Base-by-base conservation (phyloP, 2,888 invertebrate genomes). In the Rhingia rostrata region DNA sequence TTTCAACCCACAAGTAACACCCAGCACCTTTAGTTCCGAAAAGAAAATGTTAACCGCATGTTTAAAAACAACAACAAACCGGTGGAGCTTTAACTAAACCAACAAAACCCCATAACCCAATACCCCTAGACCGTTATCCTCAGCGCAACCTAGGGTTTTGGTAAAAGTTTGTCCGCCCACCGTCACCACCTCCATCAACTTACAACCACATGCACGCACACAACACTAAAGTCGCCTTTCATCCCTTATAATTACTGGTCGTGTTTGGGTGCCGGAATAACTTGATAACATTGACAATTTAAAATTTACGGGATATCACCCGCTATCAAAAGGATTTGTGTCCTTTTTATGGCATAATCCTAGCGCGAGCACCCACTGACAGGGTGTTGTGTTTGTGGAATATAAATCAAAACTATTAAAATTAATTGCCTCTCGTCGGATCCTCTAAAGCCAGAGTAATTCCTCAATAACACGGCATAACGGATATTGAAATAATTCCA, bases 241-340 rank as follows among this genome's bases (percentile, higher is more conserved):
- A 47, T 53, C 47, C 66, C 54, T 66, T 67, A 73, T 74, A 72
- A 64, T 78, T 43, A 58, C 54, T 60, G 39, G 63, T 43, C 54
- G 14, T 63, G 75, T 74, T 75, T 74, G 61, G 61, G 56, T 63
- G 54, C 22, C 30, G 66, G 67, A 74, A 67, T 53, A 80, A 73
- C 63, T 81, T 75, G 74, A 81, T 81, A 81, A 69, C 69, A 75
- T 63, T 81, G 74, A 75, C 75, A 75, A 69, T 81, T 81, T 75
- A 64, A 75, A 75, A 81, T 75, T 74, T 81, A 80, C 74, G 80
- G 22, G 22, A 67, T 80, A 69, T 75, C 56, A 69, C 63, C 56
- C 74, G 41, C 49, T 75, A 75, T 81, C 74, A 56, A 61, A 80
- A 49, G 49, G 41, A 75, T 49, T 81, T 69, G 22, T 75, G 53